These are phyloP conservation scores for Drosophila siamana DNA, from an alignment of 2,888 invertebrate genomes.

Conservation along the genomic window DNA sequence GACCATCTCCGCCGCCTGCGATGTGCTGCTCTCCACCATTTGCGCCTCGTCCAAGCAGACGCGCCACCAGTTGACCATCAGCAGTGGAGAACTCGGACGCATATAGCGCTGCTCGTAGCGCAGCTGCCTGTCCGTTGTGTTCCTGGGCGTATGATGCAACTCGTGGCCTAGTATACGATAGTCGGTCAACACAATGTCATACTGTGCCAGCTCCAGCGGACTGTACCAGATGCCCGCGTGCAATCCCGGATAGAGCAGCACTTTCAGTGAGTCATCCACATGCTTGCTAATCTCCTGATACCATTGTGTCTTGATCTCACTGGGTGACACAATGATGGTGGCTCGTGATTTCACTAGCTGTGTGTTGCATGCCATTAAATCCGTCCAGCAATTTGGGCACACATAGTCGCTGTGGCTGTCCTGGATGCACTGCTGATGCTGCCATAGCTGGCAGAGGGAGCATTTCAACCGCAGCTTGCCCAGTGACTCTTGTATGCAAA, in stretches of 20 bases:
- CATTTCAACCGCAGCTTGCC: conserved; percentile 84
- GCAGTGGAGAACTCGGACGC: conserved; percentile 89
- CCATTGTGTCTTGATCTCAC: conserved; percentile 90
- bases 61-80: conserved; percentile 91
- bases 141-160: conserved; percentile 87
- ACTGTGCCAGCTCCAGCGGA: conserved; percentile 88
- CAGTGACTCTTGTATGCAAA: conserved; percentile 82
- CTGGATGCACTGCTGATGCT: conserved; percentile 88
- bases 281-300: conserved; percentile 89
- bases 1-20: conserved; percentile 86
- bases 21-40: conserved; percentile 89
- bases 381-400: conserved; percentile 89
- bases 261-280: conserved; percentile 84
- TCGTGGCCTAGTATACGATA: conserved; percentile 89
- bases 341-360: conserved; percentile 86
- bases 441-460: conserved; percentile 87
- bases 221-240: conserved; percentile 84
- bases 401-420: conserved; percentile 85
- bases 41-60: conserved; percentile 93
- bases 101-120: conserved; percentile 88
- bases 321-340: conserved; percentile 91
- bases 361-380: conserved; percentile 27
- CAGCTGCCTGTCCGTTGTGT: conserved; percentile 83
- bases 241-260: conserved; percentile 87
- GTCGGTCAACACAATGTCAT: conserved; percentile 91